Conservation (phyloP, 2,113 vertebrate genomes). For the Antechinus flavipes region DNA sequence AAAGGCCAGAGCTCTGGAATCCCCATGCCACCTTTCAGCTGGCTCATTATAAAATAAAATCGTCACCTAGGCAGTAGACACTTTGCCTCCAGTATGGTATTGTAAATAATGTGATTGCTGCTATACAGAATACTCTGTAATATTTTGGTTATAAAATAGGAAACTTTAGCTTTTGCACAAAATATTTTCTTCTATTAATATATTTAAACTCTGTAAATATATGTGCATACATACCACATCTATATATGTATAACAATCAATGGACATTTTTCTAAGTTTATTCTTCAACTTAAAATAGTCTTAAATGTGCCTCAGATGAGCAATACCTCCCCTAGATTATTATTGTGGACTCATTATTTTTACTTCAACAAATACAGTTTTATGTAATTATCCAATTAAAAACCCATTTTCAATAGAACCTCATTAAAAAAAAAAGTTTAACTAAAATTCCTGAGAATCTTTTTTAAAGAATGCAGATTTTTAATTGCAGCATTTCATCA, state of each 20-base stretch:
- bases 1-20: slow-evolving; percentile 36
- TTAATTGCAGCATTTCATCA: slow-evolving; percentile 17
- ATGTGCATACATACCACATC: too few species aligned
- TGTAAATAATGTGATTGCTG: slow-evolving; percentile 59
- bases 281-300: neutral
- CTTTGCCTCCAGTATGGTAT: slow-evolving; percentile 20
- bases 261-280: neutral
- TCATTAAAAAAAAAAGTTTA: slow-evolving; percentile 58
- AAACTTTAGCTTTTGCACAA: neutral
- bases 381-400: slow-evolving; percentile 47
- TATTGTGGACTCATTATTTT: slow-evolving; percentile 50
- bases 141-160: neutral
- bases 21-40: slow-evolving; percentile 32
- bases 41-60: slow-evolving; percentile 48
- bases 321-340: slow-evolving; percentile 52
- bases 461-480: slow-evolving; percentile 24
- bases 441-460: slow-evolving; percentile 44
- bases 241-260: neutral
- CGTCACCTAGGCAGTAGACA: slow-evolving; percentile 14
- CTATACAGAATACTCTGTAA: slow-evolving; percentile 18
- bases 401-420: slow-evolving; percentile 53
- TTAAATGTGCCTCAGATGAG: neutral
- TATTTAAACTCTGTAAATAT: neutral
- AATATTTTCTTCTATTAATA: neutral
- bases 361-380: slow-evolving; percentile 56